Conservation (phyloP, 2,888 invertebrate species). For the Daptonema setosum region DNA sequence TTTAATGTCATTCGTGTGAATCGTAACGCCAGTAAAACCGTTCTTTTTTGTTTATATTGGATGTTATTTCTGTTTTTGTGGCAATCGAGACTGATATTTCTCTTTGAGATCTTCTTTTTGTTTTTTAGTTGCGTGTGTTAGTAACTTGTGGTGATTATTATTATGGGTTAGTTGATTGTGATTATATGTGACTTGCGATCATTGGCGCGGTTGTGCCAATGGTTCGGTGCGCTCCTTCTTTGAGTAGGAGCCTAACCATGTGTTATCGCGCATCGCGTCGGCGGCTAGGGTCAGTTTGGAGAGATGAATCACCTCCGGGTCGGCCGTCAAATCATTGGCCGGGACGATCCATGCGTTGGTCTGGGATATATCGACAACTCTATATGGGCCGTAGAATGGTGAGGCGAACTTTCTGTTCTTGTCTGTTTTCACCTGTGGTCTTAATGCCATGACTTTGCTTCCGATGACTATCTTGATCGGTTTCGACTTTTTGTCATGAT, state of each 20-base stretch:
- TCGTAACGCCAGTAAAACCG: no score
- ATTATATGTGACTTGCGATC: no score
- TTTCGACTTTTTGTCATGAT: not conserved
- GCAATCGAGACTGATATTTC: no score
- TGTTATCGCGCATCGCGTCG: not conserved
- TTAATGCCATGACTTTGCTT: not conserved
- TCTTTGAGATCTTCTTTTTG: no score
- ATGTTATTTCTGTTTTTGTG: no score
- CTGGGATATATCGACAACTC: not conserved
- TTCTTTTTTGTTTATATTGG: no score
- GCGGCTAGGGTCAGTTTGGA: not conserved
- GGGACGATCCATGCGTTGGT: not conserved
- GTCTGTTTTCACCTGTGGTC: not conserved
- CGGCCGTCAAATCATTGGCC: not conserved
- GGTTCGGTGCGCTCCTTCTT: not conserved
- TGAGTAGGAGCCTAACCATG: not conserved
- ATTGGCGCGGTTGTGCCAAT: no score
- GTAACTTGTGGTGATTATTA: no score
- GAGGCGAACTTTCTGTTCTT: not conserved
- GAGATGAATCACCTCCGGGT: not conserved
- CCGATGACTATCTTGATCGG: not conserved
- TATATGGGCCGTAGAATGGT: not conserved
- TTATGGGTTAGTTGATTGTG: no score
- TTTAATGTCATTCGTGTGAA: no score
- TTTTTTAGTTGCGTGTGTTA: no score